Evolutionary conservation across 2,888 invertebrate genomes (phyloP).

Genomic region (Heteromyza rotundicornis): DNA sequence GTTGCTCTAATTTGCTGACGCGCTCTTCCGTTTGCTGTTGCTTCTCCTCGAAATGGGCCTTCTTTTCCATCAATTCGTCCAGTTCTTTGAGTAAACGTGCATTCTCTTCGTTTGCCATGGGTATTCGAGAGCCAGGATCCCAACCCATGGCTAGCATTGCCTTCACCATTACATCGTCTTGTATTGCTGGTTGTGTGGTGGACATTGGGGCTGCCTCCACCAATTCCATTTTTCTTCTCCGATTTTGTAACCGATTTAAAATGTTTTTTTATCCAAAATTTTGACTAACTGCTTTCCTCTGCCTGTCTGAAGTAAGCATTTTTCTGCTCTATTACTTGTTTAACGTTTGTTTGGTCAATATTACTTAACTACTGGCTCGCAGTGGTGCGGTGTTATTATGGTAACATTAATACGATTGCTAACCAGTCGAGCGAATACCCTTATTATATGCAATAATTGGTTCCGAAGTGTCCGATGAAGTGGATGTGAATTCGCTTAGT

Average conservation of each 20-base stretch:
- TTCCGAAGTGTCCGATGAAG: no score
- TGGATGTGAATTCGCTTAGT: no score
- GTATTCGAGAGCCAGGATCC: slow-evolving; percentile 74
- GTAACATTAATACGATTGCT: no score
- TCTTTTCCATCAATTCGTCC: slow-evolving; percentile 63
- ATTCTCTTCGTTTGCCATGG: slow-evolving; percentile 80
- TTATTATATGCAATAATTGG: no score
- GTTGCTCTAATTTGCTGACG: slow-evolving; percentile 62
- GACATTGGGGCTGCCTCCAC: neutral
- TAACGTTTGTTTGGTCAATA: no score
- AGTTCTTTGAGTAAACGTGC: slow-evolving; percentile 60
- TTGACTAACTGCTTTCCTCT: no score
- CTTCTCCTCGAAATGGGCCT: slow-evolving; percentile 62
- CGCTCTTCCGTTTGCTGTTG: slow-evolving; percentile 64
- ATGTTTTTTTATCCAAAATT: neutral
- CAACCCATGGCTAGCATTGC: slow-evolving; percentile 56
- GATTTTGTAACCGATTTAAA: no score
- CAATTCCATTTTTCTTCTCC: neutral
- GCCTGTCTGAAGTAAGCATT: no score
- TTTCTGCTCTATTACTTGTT: no score
- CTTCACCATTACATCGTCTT: slow-evolving; percentile 44
- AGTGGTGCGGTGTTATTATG: no score
- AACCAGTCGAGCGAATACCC: no score
- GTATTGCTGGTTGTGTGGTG: slow-evolving; percentile 21
- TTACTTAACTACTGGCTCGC: no score